These are phyloP conservation scores for Eospalax fontanierii DNA, from an alignment of 2,797 vertebrate species.

Conservation along the genomic window DNA sequence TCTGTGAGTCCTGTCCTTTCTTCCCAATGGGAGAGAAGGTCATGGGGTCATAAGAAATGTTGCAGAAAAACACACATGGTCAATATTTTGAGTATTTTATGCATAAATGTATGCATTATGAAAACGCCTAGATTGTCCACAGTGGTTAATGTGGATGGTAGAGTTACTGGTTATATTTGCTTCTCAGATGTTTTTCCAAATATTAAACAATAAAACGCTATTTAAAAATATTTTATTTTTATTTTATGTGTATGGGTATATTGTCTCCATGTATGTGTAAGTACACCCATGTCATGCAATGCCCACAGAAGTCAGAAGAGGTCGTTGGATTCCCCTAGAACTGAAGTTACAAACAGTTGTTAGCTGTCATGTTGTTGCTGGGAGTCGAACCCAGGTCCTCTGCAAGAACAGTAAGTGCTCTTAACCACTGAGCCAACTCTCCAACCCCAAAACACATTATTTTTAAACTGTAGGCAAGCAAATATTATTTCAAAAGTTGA, in stretches of 20 bases:
- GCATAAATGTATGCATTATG: not conserved
- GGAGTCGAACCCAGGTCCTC: no score
- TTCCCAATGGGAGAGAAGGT: not conserved
- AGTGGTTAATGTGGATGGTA: not conserved
- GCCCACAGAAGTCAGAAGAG: no score
- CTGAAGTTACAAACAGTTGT: no score
- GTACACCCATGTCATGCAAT: no score
- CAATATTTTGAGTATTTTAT: slow-evolving; percentile 59
- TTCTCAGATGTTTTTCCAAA: slow-evolving; percentile 41
- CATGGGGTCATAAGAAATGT: not conserved
- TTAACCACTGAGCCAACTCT: no score
- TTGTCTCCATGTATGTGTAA: no score
- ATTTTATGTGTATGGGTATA: no score
- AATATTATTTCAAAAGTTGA: slow-evolving; percentile 47
- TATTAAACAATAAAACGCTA: not conserved
- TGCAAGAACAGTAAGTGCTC: no score
- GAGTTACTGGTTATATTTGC: slow-evolving; percentile 29
- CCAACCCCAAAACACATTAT: no score
- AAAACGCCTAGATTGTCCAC: not conserved
- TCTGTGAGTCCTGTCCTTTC: slow-evolving; percentile 2
- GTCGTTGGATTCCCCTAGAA: no score
- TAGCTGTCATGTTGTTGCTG: no score
- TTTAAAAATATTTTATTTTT: not conserved
- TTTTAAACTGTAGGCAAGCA: slow-evolving; percentile 16
- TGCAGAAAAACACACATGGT: not conserved